These are phyloP conservation scores for Propithecus deckenii DNA, from an alignment of 2,797 vertebrate genomes.

Conservation along the genomic window DNA sequence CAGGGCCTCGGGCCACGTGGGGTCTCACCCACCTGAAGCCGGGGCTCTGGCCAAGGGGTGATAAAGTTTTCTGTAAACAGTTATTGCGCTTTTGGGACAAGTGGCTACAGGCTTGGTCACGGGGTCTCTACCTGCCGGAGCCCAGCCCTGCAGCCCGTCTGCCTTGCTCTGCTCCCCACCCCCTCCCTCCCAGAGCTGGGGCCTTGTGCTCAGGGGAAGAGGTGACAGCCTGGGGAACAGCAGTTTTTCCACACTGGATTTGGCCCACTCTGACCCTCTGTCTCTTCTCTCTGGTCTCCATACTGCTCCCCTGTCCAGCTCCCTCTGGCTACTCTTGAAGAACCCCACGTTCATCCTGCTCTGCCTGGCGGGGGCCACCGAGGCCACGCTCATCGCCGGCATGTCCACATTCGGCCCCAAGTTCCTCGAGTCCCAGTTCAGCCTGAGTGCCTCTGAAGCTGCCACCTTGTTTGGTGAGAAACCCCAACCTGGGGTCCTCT, in stretches of 20 bases:
- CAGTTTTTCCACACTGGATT: background rate
- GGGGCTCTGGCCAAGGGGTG: background rate
- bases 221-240: accelerated
- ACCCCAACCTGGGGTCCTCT: background rate
- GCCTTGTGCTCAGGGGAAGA: too few species aligned
- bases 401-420: slow-evolving; percentile 98
- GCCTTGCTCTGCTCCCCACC: background rate
- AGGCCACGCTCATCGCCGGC: slow-evolving; percentile 94
- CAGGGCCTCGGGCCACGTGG: accelerated
- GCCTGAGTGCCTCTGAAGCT: slow-evolving; percentile 96
- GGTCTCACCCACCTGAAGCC: background rate
- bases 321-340: slow-evolving; percentile 92
- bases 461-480: slow-evolving; percentile 95
- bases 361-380: slow-evolving; percentile 94
- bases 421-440: slow-evolving; percentile 97
- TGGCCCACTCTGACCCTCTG: background rate
- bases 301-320: slow-evolving; percentile 81
- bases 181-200: background rate
- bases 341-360: slow-evolving; percentile 95
- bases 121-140: background rate
- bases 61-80: background rate
- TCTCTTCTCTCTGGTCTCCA: background rate
- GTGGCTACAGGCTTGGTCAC: accelerated
- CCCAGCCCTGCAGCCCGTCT: accelerated
- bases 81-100: background rate